Base-by-base conservation (phyloP, 2,888 invertebrate species). In the Acronicta alni region DNA sequence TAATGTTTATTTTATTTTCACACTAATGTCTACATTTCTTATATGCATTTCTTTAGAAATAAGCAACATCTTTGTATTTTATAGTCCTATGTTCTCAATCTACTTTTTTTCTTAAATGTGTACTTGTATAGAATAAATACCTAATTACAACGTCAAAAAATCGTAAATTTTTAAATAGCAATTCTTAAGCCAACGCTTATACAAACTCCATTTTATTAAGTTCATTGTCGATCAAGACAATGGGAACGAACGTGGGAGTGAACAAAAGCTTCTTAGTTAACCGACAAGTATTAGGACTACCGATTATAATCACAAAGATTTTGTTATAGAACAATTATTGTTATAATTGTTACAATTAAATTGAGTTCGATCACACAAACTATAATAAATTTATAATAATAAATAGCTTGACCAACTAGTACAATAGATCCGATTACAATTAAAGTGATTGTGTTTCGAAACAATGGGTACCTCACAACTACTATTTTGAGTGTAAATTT, bases 401-500 rank as follows among this genome's bases (percentile, higher is more conserved):
- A 15, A 46, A 39, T 49, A 46, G 43, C 30, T 67, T 39, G 20
- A 16, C 35, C 16, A 47, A 53, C 35, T 54, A 37, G 56, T 56
- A 57, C 30, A 53, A 38, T 17, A 39, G 41, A 48, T 52, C 39
- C 49, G 35, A 43, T 42, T 41, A 18, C 23, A 20, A 12, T 4
- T 23, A 30, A n/a, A 30, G 30, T 12, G 12, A 30, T 9, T 52
- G 52, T 65, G 56, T 54, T 57, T 44, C 12, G n/a, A n/a, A 42
- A 47, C 44, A 37, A 44, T 20, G 35, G n/a, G n/a, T n/a, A n/a
- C n/a, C n/a, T n/a, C 8, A 30, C 41, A 59, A 57, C 49, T 59
- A 57, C 49, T 59, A 59, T 56, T 69, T 57, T 0, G 18, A 42
- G 18, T 17, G 10, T 47, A 57, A 54, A 20, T 57, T 68, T 42